Evolutionary conservation across 2,113 vertebrate genomes (phyloP).

Genomic region (Acrocephalus kingi): DNA sequence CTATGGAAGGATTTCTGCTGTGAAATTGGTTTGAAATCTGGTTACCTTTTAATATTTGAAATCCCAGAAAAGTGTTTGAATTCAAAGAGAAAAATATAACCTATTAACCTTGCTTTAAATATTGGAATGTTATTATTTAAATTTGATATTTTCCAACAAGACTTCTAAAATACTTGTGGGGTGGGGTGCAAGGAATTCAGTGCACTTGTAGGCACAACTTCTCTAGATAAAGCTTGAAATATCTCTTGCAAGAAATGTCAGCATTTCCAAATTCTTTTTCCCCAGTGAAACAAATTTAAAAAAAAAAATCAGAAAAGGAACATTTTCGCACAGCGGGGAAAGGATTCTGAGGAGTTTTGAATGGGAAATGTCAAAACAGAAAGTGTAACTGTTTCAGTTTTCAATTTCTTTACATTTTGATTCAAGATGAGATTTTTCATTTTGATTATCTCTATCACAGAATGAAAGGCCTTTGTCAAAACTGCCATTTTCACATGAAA

Average conservation of each 20-base stretch:
- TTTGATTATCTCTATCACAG: conserved; percentile 59
- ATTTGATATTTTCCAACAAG: conserved; percentile 17
- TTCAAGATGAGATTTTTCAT: conserved; percentile 51
- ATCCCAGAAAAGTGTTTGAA: neutral
- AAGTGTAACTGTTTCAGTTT: conserved; percentile 57
- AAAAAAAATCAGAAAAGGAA: conserved; percentile 39
- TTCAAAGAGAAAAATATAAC: neutral
- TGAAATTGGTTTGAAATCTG: neutral
- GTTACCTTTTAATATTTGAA: conserved; percentile 13
- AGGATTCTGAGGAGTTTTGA: conserved; percentile 59
- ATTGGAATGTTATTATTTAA: neutral
- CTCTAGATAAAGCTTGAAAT: conserved; percentile 46
- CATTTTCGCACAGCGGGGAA: conserved; percentile 56
- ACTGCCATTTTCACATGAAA: conserved; percentile 50
- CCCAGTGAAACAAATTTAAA: neutral
- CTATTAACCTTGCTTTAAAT: neutral
- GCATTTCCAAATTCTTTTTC: conserved; percentile 34
- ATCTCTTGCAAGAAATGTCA: conserved; percentile 54
- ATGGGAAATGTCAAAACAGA: conserved; percentile 67
- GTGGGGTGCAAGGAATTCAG: neutral
- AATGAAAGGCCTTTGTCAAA: conserved; percentile 62
- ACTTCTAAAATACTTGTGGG: neutral
- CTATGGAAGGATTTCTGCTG: neutral
- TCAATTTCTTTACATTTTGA: conserved; percentile 45
- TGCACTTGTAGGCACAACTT: conserved; percentile 28